Percentiles rank a stretch among this genome's conserved stretches.
phyloP scores from a whole-genome alignment of 2,888 invertebrate genomes.

The Phaedon cochleariae region DNA sequence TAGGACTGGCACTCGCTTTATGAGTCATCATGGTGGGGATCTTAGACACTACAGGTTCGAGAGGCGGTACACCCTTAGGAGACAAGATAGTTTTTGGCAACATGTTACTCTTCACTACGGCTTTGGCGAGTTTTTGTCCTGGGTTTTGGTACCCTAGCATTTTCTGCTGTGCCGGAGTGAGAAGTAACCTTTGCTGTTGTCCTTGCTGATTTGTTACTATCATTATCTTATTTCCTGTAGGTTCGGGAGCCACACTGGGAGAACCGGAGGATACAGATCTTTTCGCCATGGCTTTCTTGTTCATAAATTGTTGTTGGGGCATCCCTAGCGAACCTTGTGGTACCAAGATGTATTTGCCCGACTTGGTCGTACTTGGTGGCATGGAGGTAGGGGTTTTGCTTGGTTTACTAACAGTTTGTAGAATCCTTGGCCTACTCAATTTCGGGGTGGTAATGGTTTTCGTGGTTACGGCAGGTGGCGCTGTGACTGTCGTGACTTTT shows the following conservation, averaged over 20 bases:
- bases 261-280: slow-evolving; percentile 64
- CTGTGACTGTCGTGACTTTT: slow-evolving; percentile 13
- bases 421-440: slow-evolving; percentile 24
- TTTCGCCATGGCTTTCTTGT: slow-evolving; percentile 54
- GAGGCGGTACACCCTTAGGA: slow-evolving; percentile 13
- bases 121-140: slow-evolving; percentile 41
- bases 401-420: slow-evolving; percentile 12
- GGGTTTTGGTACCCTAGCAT: slow-evolving; percentile 65
- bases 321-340: slow-evolving; percentile 26
- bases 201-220: slow-evolving; percentile 72
- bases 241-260: slow-evolving; percentile 50
- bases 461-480: slow-evolving; percentile 8
- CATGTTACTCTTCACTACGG: slow-evolving; percentile 45
- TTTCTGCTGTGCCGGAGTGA: slow-evolving; percentile 70
- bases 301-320: slow-evolving; percentile 40
- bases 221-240: slow-evolving; percentile 68
- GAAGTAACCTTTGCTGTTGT: slow-evolving; percentile 67
- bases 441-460: slow-evolving; percentile 12
- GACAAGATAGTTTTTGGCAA: slow-evolving; percentile 38
- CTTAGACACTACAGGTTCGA: slow-evolving; percentile 23
- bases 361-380: slow-evolving; percentile 38
- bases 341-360: slow-evolving; percentile 45
- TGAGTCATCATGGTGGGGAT: slow-evolving; percentile 21
- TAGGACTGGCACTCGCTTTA: slow-evolving; percentile 20
- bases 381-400: slow-evolving; percentile 25